Evolutionary conservation across 2,113 vertebrate species (phyloP), one percentile per base, ranked within the genome.

Genomic region (Ailurus styani): DNA sequence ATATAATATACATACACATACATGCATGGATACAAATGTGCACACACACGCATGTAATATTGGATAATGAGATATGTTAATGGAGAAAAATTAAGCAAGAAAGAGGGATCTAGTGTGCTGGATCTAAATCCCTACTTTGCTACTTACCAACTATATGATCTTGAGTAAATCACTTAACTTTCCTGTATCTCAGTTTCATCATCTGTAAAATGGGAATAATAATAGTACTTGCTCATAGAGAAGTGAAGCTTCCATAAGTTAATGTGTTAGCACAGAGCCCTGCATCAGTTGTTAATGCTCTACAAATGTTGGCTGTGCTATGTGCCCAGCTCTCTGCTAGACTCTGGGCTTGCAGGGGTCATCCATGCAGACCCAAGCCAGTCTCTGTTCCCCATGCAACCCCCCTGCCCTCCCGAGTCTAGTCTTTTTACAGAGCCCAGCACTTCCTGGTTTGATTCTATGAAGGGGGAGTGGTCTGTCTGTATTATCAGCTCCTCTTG

Each of bases 351-450:
- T 75, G 17, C 25, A 62, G 68, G 9, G 25, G 37, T 84, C 55
- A 50, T 62, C 55, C 25, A 40, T 4, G 10, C 1, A 47, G 54
- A 29, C 55, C 27, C 34, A 21, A 62, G 34, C 27, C 81, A 52
- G 42, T 73, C 40, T 57, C 31, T 78, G 72, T 45, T 25, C 25
- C 17, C 13, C 2, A 64, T 37, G 18, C 31, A 45, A 9, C 0
- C 47, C 64, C 1, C 34, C 1, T 1, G 23, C 0, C 1, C 52
- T 4, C 29, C 20, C 1, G 0, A 13, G 62, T 77, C 54, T 45
- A 4, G 14, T n/a, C 40, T 79, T 45, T 45, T 79, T 47, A 6
- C 29, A 20, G 79, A 84, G 10, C 62, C 52, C 37, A 66, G 45
- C 31, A 11, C 54, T 55, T 86, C 54, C 64, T 37, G 77, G 18